Conservation (phyloP, 2,888 invertebrate species). For the Busseola fusca region DNA sequence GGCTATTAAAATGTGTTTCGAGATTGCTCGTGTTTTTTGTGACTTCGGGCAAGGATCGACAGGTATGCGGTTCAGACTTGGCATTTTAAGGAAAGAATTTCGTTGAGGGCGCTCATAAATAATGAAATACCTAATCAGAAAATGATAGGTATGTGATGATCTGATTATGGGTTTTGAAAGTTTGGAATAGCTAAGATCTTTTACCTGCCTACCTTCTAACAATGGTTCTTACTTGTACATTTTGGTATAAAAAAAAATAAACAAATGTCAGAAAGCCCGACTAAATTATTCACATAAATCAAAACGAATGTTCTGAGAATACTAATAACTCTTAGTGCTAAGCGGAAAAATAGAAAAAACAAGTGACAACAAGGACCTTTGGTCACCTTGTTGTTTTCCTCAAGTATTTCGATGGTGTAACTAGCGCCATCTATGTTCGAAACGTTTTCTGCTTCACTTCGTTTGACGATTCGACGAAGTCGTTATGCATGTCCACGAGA, state of each 20-base stretch:
- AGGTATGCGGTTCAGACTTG: conserved; percentile 73
- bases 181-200: conserved; percentile 26
- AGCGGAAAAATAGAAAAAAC: conserved; percentile 9
- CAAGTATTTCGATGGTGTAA: conserved; percentile 14
- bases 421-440: conserved; percentile 55
- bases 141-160: conserved; percentile 19
- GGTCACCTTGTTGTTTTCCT: conserved; percentile 32
- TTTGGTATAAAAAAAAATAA: background rate
- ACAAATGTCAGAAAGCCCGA: background rate
- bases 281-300: conserved; percentile 17
- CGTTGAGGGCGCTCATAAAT: conserved; percentile 52
- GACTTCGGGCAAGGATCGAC: conserved; percentile 68
- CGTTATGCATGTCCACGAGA: too few species aligned
- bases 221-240: conserved; percentile 1
- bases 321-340: conserved; percentile 7
- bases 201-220: background rate
- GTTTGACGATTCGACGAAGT: background rate
- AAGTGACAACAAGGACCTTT: background rate
- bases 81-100: conserved; percentile 53
- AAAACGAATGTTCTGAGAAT: conserved; percentile 26
- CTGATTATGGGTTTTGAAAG: conserved; percentile 42
- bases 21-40: conserved; percentile 85
- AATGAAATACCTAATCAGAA: conserved; percentile 47
- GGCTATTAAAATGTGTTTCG: conserved; percentile 87
- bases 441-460: background rate